Conservation (phyloP, 1,140 invertebrate species). For the Drosophila teissieri region DNA sequence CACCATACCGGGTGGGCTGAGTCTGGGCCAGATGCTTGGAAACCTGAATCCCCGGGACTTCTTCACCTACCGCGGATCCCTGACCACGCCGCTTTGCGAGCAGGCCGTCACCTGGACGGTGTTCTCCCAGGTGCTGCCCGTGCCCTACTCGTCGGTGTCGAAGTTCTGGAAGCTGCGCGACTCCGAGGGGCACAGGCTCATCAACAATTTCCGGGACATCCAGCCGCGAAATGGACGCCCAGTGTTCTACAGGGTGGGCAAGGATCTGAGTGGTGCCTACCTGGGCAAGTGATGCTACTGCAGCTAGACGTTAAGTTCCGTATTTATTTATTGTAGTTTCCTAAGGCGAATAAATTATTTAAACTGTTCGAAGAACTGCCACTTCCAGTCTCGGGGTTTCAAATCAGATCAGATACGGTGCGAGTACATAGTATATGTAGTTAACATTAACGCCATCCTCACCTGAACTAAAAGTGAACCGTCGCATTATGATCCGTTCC, state of each 20-base stretch:
- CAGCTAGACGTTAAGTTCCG: neutral
- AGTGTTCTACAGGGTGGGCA: conserved; percentile 85
- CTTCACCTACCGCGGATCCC: conserved; percentile 93
- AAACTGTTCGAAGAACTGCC: no score
- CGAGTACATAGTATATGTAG: no score
- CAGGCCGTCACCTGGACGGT: conserved; percentile 97
- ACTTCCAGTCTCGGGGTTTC: conserved; percentile 23
- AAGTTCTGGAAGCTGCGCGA: conserved; percentile 55
- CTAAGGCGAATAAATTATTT: conserved; percentile 1
- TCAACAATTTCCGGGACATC: conserved; percentile 51
- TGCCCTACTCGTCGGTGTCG: conserved; percentile 90
- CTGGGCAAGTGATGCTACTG: conserved; percentile 28
- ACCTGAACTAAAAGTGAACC: conserved; percentile 46
- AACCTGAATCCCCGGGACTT: conserved; percentile 86
- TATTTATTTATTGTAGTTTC: conserved; percentile 50
- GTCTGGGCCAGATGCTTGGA: conserved; percentile 87
- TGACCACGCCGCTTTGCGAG: conserved; percentile 95
- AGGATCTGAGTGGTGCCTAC: conserved; percentile 10
- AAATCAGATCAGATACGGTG: conserved; percentile 14
- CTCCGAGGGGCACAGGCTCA: conserved; percentile 30
- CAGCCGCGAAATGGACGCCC: conserved; percentile 86
- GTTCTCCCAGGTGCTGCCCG: conserved; percentile 91
- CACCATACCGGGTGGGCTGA: conserved; percentile 45
- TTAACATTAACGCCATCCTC: neutral
- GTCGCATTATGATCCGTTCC: conserved; percentile 30